Evolutionary conservation across 2,797 vertebrate genomes (phyloP), one percentile per base, ranked within the genome.

Genomic region (Hyperoplus immaculatus): DNA sequence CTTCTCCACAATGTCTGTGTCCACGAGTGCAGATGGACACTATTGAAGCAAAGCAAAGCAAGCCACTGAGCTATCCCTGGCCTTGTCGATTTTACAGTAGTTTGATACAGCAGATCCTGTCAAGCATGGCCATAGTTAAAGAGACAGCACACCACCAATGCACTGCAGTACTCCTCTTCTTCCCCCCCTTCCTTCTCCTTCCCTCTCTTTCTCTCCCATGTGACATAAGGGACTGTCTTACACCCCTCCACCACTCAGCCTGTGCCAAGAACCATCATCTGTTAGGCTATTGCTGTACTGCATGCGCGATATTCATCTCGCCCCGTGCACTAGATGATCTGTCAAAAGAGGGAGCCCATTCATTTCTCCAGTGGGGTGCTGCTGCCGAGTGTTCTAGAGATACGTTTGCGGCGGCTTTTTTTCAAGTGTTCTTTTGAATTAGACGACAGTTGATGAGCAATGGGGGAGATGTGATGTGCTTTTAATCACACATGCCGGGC

Each of bases 211-310:
- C 84, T 83, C 88, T 88, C 80, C 86, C 87, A 82, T 91, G 91
- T 92, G 88, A 90, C 92, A 93, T 93, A 90, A 92, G 93, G 93
- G 92, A 83, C 92, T 75, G 92, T 93, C 92, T 93, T 93, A 88
- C 93, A 93, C 92, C 92, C 92, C 89, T 91, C 88, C 90, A 81
- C 88, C 64, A 61, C 84, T 82, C 85, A 42, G 82, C 65, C 86
- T 64, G 77, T 92, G 91, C 92, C 93, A 92, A 87, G 84, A 92
- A 87, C 91, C 87, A 62, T 94, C 92, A 93, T 93, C 92, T 94
- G 93, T 91, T 93, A 43, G 82, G 87, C 89, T 92, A 84, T 93
- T 93, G 90, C 93, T 89, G 93, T 91, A 81, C 87, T 72, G 81
- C 83, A 74, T 82, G 89, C 78, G 47, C 9, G 41, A 85, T 69